Evolutionary conservation across 2,113 vertebrate species (phyloP).

Genomic region (Lampris incognitus): DNA sequence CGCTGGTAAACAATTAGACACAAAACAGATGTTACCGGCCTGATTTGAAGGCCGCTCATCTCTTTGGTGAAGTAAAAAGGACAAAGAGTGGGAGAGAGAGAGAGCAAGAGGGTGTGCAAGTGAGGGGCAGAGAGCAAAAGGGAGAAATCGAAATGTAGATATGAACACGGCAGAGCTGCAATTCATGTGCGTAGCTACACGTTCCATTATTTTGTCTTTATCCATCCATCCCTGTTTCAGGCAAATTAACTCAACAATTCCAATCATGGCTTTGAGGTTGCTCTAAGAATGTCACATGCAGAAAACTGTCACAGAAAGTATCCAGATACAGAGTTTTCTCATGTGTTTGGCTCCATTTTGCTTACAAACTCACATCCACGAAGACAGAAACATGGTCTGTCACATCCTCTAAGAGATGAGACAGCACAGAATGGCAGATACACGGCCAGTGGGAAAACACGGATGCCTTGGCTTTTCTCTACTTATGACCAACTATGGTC

Average conservation of each 20-base stretch:
- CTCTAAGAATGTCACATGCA: slow-evolving; percentile 14
- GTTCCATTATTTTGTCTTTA: slow-evolving; percentile 30
- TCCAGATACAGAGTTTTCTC: not conserved
- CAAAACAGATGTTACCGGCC: slow-evolving; percentile 78
- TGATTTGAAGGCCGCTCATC: slow-evolving; percentile 64
- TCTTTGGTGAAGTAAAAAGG: slow-evolving; percentile 38
- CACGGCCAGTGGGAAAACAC: slow-evolving; percentile 39
- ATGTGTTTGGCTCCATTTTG: not conserved
- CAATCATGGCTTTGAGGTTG: slow-evolving; percentile 42
- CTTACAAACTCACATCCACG: not conserved
- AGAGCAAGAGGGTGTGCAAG: not conserved
- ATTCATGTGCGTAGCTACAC: slow-evolving; percentile 32
- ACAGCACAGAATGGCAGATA: slow-evolving; percentile 60
- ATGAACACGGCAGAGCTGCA: slow-evolving; percentile 12
- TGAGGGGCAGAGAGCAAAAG: not conserved
- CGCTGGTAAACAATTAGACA: slow-evolving; percentile 81
- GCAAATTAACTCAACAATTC: slow-evolving; percentile 48
- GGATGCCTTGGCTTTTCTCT: slow-evolving; percentile 37
- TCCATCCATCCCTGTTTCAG: slow-evolving; percentile 37
- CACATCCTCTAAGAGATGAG: slow-evolving; percentile 65
- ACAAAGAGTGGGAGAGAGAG: not conserved
- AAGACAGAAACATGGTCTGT: slow-evolving; percentile 45
- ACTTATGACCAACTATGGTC: slow-evolving; percentile 49
- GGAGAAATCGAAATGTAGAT: slow-evolving; percentile 48
- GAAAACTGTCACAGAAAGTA: slow-evolving; percentile 16